Conservation (phyloP, 2,113 vertebrate species). For the Stercorarius parasiticus region DNA sequence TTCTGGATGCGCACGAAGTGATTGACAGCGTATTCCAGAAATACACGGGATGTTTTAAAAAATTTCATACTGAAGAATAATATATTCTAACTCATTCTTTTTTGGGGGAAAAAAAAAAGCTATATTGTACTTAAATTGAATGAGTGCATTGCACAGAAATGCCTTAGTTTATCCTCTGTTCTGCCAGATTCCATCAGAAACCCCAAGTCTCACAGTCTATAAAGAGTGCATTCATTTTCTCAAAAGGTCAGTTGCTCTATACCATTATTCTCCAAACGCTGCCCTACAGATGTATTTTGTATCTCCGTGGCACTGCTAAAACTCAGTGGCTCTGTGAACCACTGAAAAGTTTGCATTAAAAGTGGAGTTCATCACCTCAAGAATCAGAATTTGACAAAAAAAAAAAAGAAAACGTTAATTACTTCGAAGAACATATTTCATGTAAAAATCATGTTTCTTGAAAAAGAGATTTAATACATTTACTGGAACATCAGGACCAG, state of each 20-base stretch:
- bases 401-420: background rate
- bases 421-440: background rate
- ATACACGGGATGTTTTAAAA: background rate
- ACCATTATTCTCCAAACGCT: background rate
- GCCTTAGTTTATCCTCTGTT: background rate
- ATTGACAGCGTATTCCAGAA: background rate
- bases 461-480: constrained; percentile 16
- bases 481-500: background rate
- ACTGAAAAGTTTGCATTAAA: background rate
- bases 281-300: background rate
- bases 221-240: background rate
- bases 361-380: background rate
- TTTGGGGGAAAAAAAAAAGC: fast-evolving
- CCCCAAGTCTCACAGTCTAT: background rate
- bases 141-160: background rate
- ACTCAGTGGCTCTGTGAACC: background rate
- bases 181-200: background rate
- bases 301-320: background rate
- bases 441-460: constrained; percentile 39
- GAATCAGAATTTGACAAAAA: background rate
- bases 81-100: background rate
- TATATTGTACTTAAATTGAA: background rate
- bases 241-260: background rate
- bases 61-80: background rate
- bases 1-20: background rate